Percentiles rank a stretch among this genome's conserved stretches.
Conservation (phyloP, 2,888 invertebrate species). For the Cryptosula pallasiana region DNA sequence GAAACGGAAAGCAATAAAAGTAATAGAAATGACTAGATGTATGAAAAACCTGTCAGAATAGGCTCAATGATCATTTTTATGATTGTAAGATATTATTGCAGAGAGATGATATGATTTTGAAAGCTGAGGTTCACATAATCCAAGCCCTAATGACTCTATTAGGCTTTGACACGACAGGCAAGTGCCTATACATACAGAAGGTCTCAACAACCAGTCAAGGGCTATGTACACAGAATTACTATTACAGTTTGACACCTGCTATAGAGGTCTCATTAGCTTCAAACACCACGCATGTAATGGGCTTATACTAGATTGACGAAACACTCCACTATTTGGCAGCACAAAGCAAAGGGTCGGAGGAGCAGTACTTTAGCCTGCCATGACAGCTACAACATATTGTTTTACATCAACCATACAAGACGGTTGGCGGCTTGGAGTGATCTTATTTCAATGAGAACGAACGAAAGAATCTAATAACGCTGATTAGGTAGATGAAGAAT, state of each 20-base stretch:
- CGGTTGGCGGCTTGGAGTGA: conserved; percentile 17
- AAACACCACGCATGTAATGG: conserved; percentile 17
- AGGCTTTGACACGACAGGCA: conserved; percentile 22
- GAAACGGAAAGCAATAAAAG: background rate
- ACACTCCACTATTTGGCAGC: conserved; percentile 19
- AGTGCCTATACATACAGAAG: conserved; percentile 24
- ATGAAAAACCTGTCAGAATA: background rate
- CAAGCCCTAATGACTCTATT: conserved; percentile 23
- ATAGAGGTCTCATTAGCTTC: conserved; percentile 10
- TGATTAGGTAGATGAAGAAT: background rate
- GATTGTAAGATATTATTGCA: background rate
- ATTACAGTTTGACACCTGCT: conserved; percentile 23
- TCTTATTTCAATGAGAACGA: background rate
- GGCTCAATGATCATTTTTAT: background rate
- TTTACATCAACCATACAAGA: conserved; percentile 13
- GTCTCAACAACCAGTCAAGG: conserved; percentile 22
- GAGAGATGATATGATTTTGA: background rate
- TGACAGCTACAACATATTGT: conserved; percentile 24
- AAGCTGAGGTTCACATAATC: conserved; percentile 1
- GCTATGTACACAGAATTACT: conserved; percentile 22
- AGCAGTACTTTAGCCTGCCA: conserved; percentile 10
- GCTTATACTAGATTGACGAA: conserved; percentile 23
- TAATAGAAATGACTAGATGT: background rate
- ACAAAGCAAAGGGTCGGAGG: conserved; percentile 6
- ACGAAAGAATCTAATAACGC: background rate